Percentiles rank a stretch among this genome's conserved stretches.
These are phyloP conservation scores for Podarcis lilfordi DNA, from an alignment of 2,797 vertebrate genomes.

Conservation along the genomic window DNA sequence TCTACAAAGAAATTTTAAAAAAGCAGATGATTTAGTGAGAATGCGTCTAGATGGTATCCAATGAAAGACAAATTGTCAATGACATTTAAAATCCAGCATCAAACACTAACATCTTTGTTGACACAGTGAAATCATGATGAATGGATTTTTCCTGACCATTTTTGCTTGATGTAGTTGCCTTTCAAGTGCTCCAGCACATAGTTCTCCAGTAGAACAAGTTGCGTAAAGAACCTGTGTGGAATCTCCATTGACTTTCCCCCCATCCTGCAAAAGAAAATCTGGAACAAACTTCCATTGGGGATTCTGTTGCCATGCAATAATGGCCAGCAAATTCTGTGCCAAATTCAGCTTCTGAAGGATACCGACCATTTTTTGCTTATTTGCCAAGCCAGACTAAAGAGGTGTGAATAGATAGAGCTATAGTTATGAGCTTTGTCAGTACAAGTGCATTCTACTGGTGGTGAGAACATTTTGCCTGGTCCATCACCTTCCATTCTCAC, in stretches of 20 bases:
- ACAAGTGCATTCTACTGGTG: background rate
- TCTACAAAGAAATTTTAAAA: background rate
- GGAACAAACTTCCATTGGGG: background rate
- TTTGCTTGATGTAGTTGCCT: background rate
- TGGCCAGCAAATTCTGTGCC: background rate
- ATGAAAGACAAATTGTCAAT: background rate
- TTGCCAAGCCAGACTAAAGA: background rate
- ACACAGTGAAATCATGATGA: background rate
- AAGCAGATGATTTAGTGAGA: background rate
- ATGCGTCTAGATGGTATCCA: background rate
- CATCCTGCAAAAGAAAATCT: background rate
- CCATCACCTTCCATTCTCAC: background rate
- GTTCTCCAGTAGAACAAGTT: background rate
- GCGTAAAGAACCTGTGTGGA: background rate
- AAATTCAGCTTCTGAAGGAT: background rate
- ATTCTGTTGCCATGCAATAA: background rate
- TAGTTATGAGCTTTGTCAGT: background rate
- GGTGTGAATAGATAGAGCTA: too few relatives aligned
- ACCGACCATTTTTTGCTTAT: background rate
- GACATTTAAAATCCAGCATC: background rate
- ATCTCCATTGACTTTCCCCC: background rate
- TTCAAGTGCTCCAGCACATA: background rate
- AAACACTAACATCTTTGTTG: background rate
- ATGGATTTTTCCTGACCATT: background rate
- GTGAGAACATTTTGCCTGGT: background rate